Percentiles rank a stretch among this genome's conserved stretches.
Conservation (phyloP, 2,797 vertebrate species). For the Poecilia gillii region DNA sequence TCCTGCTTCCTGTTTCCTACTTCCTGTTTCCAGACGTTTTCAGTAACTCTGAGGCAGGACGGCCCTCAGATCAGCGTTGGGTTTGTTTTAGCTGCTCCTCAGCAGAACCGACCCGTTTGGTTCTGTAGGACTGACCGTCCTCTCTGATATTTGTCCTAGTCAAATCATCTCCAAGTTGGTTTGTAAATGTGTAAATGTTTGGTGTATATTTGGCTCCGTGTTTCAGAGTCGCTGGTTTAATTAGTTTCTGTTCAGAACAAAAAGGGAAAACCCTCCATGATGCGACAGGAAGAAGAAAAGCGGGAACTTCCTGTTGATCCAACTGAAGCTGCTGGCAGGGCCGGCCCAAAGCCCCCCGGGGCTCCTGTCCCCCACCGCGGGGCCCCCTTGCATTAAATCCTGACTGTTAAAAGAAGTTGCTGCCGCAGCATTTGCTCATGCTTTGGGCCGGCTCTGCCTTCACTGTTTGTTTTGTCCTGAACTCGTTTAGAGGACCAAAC, state of each 20-base stretch:
- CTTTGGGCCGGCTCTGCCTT: not conserved
- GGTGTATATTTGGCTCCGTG: slow-evolving; percentile 73
- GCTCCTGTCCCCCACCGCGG: not conserved
- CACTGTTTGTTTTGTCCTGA: slow-evolving; percentile 20
- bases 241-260: slow-evolving; percentile 40
- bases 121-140: no score
- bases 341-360: not conserved
- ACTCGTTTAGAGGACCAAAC: slow-evolving; percentile 60
- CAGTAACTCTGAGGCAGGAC: slow-evolving; percentile 16
- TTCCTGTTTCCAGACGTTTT: slow-evolving; percentile 16
- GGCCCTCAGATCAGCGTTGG: slow-evolving; percentile 12
- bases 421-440: not conserved
- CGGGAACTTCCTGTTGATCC: not conserved
- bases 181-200: slow-evolving; percentile 78
- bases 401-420: not conserved
- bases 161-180: slow-evolving; percentile 38
- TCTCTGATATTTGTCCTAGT: slow-evolving; percentile 40
- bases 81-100: not conserved
- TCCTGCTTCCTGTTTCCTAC: slow-evolving; percentile 15
- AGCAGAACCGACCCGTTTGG: slow-evolving; percentile 8
- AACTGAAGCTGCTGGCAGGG: slow-evolving; percentile 16
- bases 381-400: not conserved
- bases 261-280: slow-evolving; percentile 24
- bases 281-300: not conserved
- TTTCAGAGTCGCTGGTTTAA: not conserved